These are phyloP conservation scores for Anseranas semipalmata DNA, from an alignment of 2,113 vertebrate species.

Conservation along the genomic window DNA sequence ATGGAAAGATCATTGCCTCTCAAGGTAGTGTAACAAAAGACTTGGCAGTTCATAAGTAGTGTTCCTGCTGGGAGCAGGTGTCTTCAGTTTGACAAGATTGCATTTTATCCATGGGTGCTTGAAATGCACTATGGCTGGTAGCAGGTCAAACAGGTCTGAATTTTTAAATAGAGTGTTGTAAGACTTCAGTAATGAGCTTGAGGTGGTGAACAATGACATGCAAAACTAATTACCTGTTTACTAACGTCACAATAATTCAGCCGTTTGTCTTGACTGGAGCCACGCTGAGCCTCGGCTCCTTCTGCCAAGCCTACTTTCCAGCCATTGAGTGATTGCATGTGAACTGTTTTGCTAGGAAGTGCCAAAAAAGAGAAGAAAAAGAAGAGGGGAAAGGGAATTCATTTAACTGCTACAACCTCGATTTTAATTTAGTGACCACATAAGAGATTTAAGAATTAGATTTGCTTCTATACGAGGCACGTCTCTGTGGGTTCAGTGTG, in stretches of 20 bases:
- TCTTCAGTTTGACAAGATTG: constrained; percentile 74
- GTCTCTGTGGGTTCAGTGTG: neutral
- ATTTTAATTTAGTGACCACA: constrained; percentile 52
- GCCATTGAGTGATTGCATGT: constrained; percentile 1
- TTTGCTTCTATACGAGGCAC: neutral
- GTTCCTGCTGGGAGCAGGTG: constrained; percentile 79
- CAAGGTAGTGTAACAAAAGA: constrained; percentile 73
- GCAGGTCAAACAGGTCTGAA: constrained; percentile 64
- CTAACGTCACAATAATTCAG: constrained; percentile 74
- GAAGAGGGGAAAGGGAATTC: neutral
- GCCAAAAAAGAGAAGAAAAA: neutral
- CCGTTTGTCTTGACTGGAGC: constrained; percentile 65
- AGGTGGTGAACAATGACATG: constrained; percentile 67
- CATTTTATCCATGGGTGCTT: constrained; percentile 70
- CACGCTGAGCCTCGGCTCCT: neutral
- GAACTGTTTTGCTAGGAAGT: constrained; percentile 21
- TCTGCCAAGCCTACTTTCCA: constrained; percentile 39
- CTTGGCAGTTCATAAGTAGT: constrained; percentile 74
- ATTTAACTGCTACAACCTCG: constrained; percentile 27
- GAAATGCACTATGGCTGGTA: constrained; percentile 66
- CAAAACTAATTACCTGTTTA: constrained; percentile 77
- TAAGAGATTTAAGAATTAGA: constrained; percentile 51
- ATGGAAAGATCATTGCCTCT: constrained; percentile 77
- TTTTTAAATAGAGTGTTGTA: constrained; percentile 67
- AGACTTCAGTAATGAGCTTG: constrained; percentile 61